Conservation (phyloP, 2,113 vertebrate genomes). For the Hippocampus mohnikei region DNA sequence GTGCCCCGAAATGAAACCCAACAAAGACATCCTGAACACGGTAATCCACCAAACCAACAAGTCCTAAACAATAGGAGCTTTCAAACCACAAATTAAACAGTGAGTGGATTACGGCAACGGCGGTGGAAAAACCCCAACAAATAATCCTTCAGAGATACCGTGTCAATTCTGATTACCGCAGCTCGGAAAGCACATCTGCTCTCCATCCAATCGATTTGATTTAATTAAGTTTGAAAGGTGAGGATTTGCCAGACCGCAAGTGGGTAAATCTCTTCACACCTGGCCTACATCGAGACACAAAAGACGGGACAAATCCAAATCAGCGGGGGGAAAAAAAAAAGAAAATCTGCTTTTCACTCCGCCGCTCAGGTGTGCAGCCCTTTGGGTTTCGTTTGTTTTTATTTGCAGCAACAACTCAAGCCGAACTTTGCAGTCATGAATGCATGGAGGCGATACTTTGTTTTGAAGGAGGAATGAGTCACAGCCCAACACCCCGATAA, state of each 20-base stretch:
- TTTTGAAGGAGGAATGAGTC: constrained; percentile 9
- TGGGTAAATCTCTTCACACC: constrained; percentile 35
- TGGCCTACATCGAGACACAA: constrained; percentile 27
- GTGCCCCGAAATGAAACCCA: neutral
- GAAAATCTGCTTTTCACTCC: neutral
- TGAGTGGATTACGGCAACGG: constrained; percentile 27
- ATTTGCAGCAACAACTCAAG: constrained; percentile 7
- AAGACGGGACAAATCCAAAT: constrained; percentile 22
- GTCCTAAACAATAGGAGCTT: neutral
- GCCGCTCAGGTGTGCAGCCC: neutral
- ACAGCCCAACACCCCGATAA: neutral
- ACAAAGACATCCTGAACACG: neutral
- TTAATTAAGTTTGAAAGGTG: constrained; percentile 53
- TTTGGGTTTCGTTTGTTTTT: neutral
- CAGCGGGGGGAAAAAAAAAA: neutral
- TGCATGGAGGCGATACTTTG: constrained; percentile 15
- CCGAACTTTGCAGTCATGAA: constrained; percentile 18
- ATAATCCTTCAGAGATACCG: constrained; percentile 14
- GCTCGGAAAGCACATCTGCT: constrained; percentile 35
- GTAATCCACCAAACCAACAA: constrained; percentile 17
- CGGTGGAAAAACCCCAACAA: constrained; percentile 20
- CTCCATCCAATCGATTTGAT: constrained; percentile 44
- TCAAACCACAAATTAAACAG: constrained; percentile 3
- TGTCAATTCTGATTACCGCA: constrained; percentile 34
- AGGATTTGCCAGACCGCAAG: constrained; percentile 19